A percentile compares a stretch with the other conserved stretches of the same genome.
These are phyloP conservation scores for Danio albolineatus DNA, from an alignment of 2,797 vertebrate genomes.

Conservation along the genomic window DNA sequence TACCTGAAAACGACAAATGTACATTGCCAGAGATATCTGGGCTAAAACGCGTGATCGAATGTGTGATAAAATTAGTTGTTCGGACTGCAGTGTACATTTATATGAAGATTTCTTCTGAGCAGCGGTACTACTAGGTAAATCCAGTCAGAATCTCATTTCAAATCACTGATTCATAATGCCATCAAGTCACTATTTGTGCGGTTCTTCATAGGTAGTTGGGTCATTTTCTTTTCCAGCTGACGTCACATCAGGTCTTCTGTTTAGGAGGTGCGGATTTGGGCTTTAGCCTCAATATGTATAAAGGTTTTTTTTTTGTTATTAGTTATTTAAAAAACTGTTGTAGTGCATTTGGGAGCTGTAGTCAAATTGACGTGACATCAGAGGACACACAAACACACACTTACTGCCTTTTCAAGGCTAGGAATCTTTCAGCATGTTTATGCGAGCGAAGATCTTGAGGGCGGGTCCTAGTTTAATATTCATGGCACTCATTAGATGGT, in stretches of 20 bases:
- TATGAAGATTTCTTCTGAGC: background rate
- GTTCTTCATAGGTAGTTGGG: constrained; percentile 51
- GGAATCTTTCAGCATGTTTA: constrained; percentile 97
- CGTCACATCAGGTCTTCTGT: constrained; percentile 18
- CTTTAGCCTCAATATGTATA: constrained; percentile 29
- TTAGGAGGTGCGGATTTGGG: constrained; percentile 42
- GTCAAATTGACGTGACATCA: constrained; percentile 34
- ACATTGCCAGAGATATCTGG: constrained; percentile 38
- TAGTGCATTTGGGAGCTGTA: constrained; percentile 55
- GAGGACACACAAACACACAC: constrained; percentile 25
- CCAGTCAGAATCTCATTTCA: background rate
- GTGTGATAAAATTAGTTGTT: constrained; percentile 15
- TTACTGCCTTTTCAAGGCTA: constrained; percentile 73
- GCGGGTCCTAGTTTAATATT: constrained; percentile 98
- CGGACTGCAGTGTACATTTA: background rate
- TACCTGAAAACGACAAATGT: constrained; percentile 54
- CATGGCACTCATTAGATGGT: constrained; percentile 98
- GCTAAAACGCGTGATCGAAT: constrained; percentile 39
- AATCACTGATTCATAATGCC: constrained; percentile 24
- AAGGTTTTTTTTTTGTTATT: background rate
- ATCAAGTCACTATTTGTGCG: constrained; percentile 46
- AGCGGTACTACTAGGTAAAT: background rate
- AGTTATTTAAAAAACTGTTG: constrained; percentile 4
- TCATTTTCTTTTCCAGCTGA: constrained; percentile 23
- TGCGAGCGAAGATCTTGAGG: constrained; percentile 95